A percentile compares a stretch with the other conserved stretches of the same genome.
Evolutionary conservation across 37 sponge, comb jelly and placozoan genomes (phyloP).

Genomic region (Aplysina aerophoba): DNA sequence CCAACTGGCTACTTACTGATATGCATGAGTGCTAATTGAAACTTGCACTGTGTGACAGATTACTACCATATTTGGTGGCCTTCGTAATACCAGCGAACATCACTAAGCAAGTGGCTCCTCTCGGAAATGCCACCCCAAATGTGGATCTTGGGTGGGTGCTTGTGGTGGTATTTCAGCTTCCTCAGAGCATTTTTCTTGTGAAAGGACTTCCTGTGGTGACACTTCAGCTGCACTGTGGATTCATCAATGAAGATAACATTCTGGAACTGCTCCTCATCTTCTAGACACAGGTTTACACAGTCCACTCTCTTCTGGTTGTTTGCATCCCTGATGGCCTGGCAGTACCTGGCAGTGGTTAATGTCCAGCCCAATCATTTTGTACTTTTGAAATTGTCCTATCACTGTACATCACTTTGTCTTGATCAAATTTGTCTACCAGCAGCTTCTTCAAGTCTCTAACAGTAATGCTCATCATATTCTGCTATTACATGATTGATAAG

Average conservation of each 20-base stretch:
- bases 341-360: too few species aligned
- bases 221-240: slow-evolving; percentile 32
- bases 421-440: too few species aligned
- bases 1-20: too few species aligned
- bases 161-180: slow-evolving; percentile 34
- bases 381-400: too few species aligned
- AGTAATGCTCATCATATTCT: too few species aligned
- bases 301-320: slow-evolving; percentile 44
- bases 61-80: slow-evolving; percentile 13
- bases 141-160: slow-evolving; percentile 39
- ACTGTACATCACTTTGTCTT: too few species aligned
- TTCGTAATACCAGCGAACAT: slow-evolving; percentile 58
- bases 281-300: slow-evolving; percentile 18
- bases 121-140: slow-evolving; percentile 57
- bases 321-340: slow-evolving; percentile 27
- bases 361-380: too few species aligned
- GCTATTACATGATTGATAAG: too few species aligned
- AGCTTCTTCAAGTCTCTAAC: too few species aligned
- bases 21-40: too few species aligned
- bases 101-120: slow-evolving; percentile 46
- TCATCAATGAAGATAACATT: slow-evolving; percentile 54
- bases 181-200: slow-evolving; percentile 10
- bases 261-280: slow-evolving; percentile 32
- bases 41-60: too few species aligned
- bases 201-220: slow-evolving; percentile 37